Conservation (phyloP, 2,888 invertebrate genomes). For the Dendrolimus pini region DNA sequence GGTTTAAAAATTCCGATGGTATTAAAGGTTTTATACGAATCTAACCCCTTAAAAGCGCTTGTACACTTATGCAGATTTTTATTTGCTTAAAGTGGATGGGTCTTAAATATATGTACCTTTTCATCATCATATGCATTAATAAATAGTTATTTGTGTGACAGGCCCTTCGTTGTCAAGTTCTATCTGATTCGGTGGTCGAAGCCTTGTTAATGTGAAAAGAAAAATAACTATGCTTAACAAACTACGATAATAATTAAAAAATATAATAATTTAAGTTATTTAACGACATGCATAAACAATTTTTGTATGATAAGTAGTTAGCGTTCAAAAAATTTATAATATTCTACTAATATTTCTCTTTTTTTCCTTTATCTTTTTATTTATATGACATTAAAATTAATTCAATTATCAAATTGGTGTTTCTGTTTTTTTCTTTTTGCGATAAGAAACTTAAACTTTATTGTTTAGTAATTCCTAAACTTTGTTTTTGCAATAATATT, state of each 20-base stretch:
- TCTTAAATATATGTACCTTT: no score
- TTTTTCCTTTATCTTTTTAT: conserved; percentile 7
- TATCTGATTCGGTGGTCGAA: not conserved
- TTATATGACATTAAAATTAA: not conserved
- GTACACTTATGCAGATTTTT: no score
- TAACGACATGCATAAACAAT: conserved; percentile 61
- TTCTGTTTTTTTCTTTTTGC: not conserved
- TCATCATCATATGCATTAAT: no score
- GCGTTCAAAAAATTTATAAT: conserved; percentile 48
- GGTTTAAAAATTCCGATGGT: no score
- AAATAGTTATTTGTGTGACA: no score
- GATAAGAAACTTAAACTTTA: no score
- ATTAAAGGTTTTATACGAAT: no score
- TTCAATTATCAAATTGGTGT: not conserved
- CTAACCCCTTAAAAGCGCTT: no score
- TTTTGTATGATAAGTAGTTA: conserved; percentile 69
- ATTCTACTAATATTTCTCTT: conserved; percentile 19
- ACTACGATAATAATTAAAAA: conserved; percentile 15
- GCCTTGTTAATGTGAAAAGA: not conserved
- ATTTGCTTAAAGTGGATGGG: no score
- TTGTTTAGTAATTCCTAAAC: no score
- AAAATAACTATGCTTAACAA: conserved; percentile 16
- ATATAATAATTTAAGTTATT: conserved; percentile 27
- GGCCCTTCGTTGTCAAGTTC: not conserved
- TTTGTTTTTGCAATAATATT: no score